These are phyloP conservation scores for Danaus plexippus DNA, from an alignment of 1,140 invertebrate genomes.

Conservation along the genomic window DNA sequence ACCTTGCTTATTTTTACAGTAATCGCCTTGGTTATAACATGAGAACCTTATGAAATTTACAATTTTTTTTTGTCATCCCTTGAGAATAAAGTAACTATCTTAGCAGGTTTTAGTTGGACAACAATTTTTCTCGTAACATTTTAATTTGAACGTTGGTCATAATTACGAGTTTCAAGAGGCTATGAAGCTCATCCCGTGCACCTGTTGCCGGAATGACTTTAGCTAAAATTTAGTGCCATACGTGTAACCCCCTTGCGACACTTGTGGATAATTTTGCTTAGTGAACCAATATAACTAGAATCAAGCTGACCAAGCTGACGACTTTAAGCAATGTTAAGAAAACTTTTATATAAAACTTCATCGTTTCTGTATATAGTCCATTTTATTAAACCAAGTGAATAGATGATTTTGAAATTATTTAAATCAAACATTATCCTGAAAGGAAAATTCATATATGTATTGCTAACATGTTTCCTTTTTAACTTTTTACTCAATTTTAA, in stretches of 20 bases:
- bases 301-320: constrained; percentile 30
- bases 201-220: constrained; percentile 62
- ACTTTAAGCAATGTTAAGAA: constrained; percentile 8
- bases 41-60: too few relatives aligned
- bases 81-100: too few relatives aligned
- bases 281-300: constrained; percentile 48
- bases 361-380: too few relatives aligned
- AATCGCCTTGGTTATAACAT: too few relatives aligned
- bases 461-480: too few relatives aligned
- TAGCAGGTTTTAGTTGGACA: constrained; percentile 13
- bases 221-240: constrained; percentile 66
- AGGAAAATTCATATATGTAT: too few relatives aligned
- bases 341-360: not conserved
- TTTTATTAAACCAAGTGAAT: too few relatives aligned
- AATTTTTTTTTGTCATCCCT: too few relatives aligned
- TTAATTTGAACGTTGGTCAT: constrained; percentile 25
- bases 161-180: constrained; percentile 45
- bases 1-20: too few relatives aligned
- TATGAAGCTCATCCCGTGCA: constrained; percentile 44
- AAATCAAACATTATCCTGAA: too few relatives aligned
- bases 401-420: too few relatives aligned
- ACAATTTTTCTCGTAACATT: constrained; percentile 12
- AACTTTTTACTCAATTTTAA: too few relatives aligned
- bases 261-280: constrained; percentile 61
- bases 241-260: constrained; percentile 54